These are phyloP conservation scores for Notothenia rossii DNA, from an alignment of 2,113 vertebrate genomes.

Conservation along the genomic window DNA sequence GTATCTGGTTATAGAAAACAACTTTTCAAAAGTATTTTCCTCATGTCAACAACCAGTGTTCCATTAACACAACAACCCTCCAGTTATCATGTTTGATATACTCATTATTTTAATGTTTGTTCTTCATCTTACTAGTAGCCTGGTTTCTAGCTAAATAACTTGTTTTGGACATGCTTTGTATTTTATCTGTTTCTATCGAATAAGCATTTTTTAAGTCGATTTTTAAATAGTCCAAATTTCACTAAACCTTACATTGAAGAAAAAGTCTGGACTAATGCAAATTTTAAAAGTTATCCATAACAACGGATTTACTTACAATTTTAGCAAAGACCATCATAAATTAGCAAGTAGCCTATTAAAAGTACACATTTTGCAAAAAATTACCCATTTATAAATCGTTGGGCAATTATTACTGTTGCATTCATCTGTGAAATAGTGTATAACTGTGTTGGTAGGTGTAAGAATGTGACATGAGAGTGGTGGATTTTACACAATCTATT, in stretches of 20 bases:
- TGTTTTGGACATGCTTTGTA: neutral
- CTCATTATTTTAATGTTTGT: neutral
- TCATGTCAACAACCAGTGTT: neutral
- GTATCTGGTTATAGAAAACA: neutral
- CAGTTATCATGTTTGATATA: neutral
- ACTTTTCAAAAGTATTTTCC: neutral
- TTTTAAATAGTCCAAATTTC: no score
- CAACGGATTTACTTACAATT: no score
- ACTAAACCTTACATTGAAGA: no score
- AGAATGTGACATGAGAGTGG: neutral
- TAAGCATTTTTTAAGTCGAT: no score
- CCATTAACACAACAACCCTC: neutral
- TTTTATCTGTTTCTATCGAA: neutral
- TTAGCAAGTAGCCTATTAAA: no score
- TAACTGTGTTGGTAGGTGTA: neutral
- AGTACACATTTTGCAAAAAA: no score
- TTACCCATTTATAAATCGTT: no score
- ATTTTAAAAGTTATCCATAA: no score
- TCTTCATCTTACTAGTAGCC: neutral
- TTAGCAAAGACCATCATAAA: no score
- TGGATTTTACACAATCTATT: neutral
- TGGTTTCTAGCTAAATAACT: neutral
- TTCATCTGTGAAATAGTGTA: neutral
- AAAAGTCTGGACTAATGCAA: no score
- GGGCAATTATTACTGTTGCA: no score